Conservation (phyloP, 2,888 invertebrate genomes). For the Caenorhabditis afra region DNA sequence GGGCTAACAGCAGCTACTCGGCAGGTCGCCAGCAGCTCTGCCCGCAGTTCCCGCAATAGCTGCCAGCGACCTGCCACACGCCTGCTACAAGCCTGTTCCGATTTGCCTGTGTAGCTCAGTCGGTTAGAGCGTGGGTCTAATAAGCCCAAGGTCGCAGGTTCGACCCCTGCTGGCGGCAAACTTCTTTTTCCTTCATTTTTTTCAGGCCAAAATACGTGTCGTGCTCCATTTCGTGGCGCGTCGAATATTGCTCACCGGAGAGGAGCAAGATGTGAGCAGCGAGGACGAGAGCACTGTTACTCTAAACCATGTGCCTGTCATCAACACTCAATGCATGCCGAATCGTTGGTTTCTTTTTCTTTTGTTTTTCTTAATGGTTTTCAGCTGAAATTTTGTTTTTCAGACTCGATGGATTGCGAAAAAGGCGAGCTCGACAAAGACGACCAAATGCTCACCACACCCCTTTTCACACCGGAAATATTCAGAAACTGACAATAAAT, state of each 20-base stretch:
- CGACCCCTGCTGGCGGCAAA: constrained; percentile 79
- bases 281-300: constrained; percentile 14
- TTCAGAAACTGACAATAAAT: not conserved
- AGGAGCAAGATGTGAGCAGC: not conserved
- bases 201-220: constrained; percentile 30
- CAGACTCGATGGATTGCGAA: constrained; percentile 49
- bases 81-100: too few species aligned
- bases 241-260: constrained; percentile 8
- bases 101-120: too few species aligned
- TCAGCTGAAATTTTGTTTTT: too few species aligned
- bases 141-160: constrained; percentile 80
- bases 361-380: too few species aligned
- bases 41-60: too few species aligned
- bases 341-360: constrained; percentile 37
- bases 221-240: constrained; percentile 28
- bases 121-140: constrained; percentile 80
- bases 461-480: constrained; percentile 13
- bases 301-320: constrained; percentile 36
- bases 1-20: too few species aligned
- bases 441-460: constrained; percentile 20
- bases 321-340: constrained; percentile 54
- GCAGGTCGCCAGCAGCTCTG: too few species aligned
- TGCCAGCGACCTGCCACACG: too few species aligned
- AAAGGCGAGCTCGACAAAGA: constrained; percentile 40
- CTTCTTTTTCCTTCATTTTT: constrained; percentile 1